Conservation (phyloP, 64 coral and sea anemone species). For the Trachythela sp. region DNA sequence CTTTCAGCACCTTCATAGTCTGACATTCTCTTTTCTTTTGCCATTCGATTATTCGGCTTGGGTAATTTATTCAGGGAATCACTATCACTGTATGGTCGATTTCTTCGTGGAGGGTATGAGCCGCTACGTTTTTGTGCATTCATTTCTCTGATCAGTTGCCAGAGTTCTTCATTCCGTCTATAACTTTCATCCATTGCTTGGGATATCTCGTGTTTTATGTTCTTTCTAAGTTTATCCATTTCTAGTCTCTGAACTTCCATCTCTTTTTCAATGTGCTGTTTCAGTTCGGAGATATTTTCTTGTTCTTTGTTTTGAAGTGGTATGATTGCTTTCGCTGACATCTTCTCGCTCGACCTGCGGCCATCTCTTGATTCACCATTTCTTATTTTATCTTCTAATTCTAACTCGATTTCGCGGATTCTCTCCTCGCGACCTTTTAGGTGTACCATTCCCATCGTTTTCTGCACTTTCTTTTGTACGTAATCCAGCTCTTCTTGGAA, state of each 20-base stretch:
- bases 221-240: conserved; percentile 1
- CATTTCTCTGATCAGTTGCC: background rate
- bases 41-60: background rate
- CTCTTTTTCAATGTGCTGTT: conserved; percentile 1
- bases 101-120: background rate
- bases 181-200: conserved; percentile 3
- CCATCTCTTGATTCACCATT: background rate
- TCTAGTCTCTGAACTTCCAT: background rate
- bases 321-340: conserved; percentile 2
- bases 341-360: background rate
- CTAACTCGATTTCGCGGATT: background rate
- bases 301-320: background rate
- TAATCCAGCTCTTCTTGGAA: conserved; percentile 14
- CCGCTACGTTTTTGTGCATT: background rate
- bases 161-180: background rate
- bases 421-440: background rate
- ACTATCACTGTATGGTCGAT: background rate
- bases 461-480: background rate
- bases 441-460: background rate
- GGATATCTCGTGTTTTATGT: background rate
- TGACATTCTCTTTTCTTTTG: background rate
- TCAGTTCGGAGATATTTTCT: background rate
- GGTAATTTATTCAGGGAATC: background rate
- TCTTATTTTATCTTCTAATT: background rate
- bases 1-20: background rate